These are phyloP conservation scores for Paralichthys olivaceus DNA, from an alignment of 2,113 vertebrate species.

Conservation along the genomic window DNA sequence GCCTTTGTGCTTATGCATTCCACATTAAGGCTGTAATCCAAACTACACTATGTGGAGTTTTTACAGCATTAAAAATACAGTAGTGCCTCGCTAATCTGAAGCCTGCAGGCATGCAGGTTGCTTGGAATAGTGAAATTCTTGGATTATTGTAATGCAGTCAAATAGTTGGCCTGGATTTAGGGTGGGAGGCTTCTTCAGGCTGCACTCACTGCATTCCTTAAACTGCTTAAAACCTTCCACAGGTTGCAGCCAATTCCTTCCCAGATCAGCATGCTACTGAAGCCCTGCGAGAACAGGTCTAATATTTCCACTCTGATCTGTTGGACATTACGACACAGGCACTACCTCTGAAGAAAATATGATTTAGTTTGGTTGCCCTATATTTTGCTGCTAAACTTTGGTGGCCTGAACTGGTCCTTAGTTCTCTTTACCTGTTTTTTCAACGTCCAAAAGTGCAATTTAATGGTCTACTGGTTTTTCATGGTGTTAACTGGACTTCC, in stretches of 20 bases:
- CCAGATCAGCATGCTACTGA: slow-evolving; percentile 1
- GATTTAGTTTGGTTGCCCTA: not conserved
- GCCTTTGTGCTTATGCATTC: slow-evolving; percentile 8
- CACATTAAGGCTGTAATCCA: slow-evolving; percentile 37
- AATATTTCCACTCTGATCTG: slow-evolving; percentile 12
- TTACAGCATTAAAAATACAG: slow-evolving; percentile 41
- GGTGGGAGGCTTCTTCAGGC: slow-evolving; percentile 20
- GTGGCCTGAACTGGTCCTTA: not conserved
- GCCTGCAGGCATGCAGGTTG: slow-evolving; percentile 41
- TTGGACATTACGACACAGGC: not conserved
- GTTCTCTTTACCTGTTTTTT: not conserved
- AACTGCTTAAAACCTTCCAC: slow-evolving; percentile 38
- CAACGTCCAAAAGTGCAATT: not conserved
- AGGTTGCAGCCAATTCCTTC: slow-evolving; percentile 29
- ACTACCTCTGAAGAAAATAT: not conserved
- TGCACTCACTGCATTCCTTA: slow-evolving; percentile 37
- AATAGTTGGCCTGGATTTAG: slow-evolving; percentile 26
- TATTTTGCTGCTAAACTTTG: not conserved
- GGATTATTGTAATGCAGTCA: slow-evolving; percentile 60
- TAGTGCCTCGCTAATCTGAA: slow-evolving; percentile 48
- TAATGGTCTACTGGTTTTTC: not conserved
- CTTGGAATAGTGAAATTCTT: slow-evolving; percentile 37
- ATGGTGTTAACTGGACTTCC: not conserved
- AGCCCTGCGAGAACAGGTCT: not conserved
- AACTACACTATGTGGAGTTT: slow-evolving; percentile 13